Evolutionary conservation across 2,888 invertebrate species (phyloP).

Genomic region (Meteorus colon): DNA sequence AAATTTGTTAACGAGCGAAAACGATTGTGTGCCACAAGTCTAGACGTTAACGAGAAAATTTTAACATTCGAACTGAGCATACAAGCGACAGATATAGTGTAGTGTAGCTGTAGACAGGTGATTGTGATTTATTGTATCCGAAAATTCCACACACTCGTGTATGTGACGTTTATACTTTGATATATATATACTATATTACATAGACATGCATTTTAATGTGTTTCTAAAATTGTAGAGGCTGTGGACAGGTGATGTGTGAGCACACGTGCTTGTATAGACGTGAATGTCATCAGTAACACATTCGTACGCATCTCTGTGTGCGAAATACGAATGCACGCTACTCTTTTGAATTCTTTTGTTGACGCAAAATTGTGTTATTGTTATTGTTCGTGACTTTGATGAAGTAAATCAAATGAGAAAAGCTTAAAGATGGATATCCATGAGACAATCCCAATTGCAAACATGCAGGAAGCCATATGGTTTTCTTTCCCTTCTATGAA

Average conservation of each 20-base stretch:
- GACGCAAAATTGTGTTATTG: too few relatives aligned
- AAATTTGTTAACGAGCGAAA: slow-evolving; percentile 24
- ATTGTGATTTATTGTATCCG: slow-evolving; percentile 50
- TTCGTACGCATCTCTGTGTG: too few relatives aligned
- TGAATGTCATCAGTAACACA: too few relatives aligned
- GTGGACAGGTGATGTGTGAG: slow-evolving; percentile 5
- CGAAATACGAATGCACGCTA: too few relatives aligned
- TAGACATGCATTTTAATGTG: not conserved
- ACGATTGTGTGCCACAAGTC: slow-evolving; percentile 27
- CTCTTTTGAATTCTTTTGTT: too few relatives aligned
- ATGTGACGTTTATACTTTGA: slow-evolving; percentile 10
- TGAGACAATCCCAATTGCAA: too few relatives aligned
- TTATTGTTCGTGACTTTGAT: too few relatives aligned
- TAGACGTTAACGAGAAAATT: slow-evolving; percentile 51
- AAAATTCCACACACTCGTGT: slow-evolving; percentile 44
- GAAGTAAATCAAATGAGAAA: too few relatives aligned
- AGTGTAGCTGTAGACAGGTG: slow-evolving; percentile 50
- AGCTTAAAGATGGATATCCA: too few relatives aligned
- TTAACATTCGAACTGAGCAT: not conserved
- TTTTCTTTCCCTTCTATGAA: too few relatives aligned
- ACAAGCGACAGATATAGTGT: slow-evolving; percentile 49
- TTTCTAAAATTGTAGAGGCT: slow-evolving; percentile 1
- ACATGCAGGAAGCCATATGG: too few relatives aligned
- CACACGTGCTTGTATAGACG: slow-evolving; percentile 6
- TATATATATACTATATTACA: not conserved